These are phyloP conservation scores for Aricia agestis DNA, from an alignment of 1,140 invertebrate species.

Conservation along the genomic window DNA sequence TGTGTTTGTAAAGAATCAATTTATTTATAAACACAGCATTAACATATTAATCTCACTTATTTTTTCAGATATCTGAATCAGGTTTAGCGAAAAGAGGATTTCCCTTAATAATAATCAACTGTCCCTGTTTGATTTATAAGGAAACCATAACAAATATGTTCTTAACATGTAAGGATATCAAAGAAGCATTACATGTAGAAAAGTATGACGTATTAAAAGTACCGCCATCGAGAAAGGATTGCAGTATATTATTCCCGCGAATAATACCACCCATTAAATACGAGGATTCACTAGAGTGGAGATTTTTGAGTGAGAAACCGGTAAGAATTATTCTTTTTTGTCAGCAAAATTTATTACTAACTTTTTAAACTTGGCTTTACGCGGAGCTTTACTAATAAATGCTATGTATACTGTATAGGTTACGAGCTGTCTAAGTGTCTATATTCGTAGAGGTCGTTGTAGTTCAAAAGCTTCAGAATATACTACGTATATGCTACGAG, in stretches of 20 bases:
- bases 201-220: slow-evolving; percentile 47
- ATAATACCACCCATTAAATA: slow-evolving; percentile 47
- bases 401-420: too few species aligned
- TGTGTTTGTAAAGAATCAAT: too few species aligned
- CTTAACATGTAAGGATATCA: slow-evolving; percentile 35
- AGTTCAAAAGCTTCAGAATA: too few species aligned
- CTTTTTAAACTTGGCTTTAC: too few species aligned
- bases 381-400: too few species aligned
- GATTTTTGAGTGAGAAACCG: slow-evolving; percentile 54
- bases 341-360: too few species aligned
- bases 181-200: slow-evolving; percentile 48
- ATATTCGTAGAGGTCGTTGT: too few species aligned
- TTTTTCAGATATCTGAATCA: slow-evolving; percentile 45
- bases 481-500: too few species aligned
- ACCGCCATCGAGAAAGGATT: slow-evolving; percentile 49
- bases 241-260: slow-evolving; percentile 55
- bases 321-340: slow-evolving; percentile 30
- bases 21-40: too few species aligned
- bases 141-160: slow-evolving; percentile 53
- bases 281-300: slow-evolving; percentile 51
- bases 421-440: too few species aligned
- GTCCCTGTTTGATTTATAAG: slow-evolving; percentile 55
- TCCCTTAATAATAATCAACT: slow-evolving; percentile 55
- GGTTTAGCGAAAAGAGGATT: slow-evolving; percentile 53
- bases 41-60: too few species aligned